phyloP scores from a whole-genome alignment of 1,140 invertebrate genomes.

The Trypoxylus dichotomus region DNA sequence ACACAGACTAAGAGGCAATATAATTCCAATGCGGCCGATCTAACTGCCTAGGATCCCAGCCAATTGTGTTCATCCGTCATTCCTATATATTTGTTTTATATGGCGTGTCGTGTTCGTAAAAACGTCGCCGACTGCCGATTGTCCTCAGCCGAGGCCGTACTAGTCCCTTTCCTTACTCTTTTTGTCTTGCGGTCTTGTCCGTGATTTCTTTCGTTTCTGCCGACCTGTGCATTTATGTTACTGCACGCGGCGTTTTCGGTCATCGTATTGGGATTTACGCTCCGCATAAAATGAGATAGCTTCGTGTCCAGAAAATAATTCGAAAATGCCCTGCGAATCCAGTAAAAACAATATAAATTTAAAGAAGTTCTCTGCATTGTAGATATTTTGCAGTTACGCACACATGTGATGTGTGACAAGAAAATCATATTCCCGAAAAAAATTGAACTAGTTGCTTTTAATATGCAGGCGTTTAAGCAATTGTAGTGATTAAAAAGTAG shows the following conservation, averaged over 20 bases:
- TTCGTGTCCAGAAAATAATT: neutral
- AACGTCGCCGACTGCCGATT: constrained; percentile 34
- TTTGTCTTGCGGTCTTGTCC: constrained; percentile 13
- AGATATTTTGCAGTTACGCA: too few relatives aligned
- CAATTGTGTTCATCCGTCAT: constrained; percentile 44
- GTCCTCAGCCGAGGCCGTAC: neutral
- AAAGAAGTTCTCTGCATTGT: too few relatives aligned
- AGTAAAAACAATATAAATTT: neutral
- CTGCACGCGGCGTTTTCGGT: constrained; percentile 10
- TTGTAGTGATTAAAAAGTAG: too few relatives aligned
- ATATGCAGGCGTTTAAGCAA: too few relatives aligned
- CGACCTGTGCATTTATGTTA: constrained; percentile 19
- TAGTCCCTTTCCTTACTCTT: neutral
- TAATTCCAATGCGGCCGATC: constrained; percentile 38
- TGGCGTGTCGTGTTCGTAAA: constrained; percentile 38
- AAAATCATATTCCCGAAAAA: too few relatives aligned
- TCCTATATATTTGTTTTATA: constrained; percentile 46
- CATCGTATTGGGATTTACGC: constrained; percentile 10
- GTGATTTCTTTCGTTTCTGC: constrained; percentile 17
- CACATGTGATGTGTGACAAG: too few relatives aligned
- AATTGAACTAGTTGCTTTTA: too few relatives aligned
- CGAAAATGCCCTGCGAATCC: neutral
- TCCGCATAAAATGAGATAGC: neutral
- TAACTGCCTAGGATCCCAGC: constrained; percentile 40
- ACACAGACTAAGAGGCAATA: constrained; percentile 40